Percentiles rank a stretch among this genome's conserved stretches.
Conservation (phyloP, 1,140 invertebrate species). For the Drosophila truncata region DNA sequence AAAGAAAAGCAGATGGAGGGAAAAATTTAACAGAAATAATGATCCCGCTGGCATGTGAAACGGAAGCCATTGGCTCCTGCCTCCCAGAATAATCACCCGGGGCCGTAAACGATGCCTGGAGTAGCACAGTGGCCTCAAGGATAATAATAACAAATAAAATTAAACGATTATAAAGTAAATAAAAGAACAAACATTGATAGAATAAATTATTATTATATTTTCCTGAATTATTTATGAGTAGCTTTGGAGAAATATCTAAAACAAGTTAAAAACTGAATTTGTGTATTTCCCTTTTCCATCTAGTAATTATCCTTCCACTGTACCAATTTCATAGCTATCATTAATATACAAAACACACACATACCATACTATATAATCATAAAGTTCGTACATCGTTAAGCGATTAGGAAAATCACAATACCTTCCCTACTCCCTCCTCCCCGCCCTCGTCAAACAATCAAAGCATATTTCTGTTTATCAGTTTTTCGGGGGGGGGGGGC, state of each 20-base stretch:
- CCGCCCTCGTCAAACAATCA: constrained; percentile 9
- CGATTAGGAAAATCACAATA: constrained; percentile 28
- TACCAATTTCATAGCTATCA: constrained; percentile 16
- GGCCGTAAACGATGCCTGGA: constrained; percentile 12
- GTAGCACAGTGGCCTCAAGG: constrained; percentile 11
- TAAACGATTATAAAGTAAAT: not conserved
- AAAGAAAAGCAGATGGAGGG: constrained; percentile 27
- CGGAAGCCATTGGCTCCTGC: constrained; percentile 35
- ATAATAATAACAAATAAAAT: not conserved
- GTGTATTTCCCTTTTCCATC: not conserved
- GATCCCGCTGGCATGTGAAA: constrained; percentile 46
- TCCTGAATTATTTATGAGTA: no score
- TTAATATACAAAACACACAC: constrained; percentile 8
- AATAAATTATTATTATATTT: no score
- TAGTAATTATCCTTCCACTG: not conserved
- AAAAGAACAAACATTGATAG: not conserved
- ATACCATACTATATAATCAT: constrained; percentile 23
- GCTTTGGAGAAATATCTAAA: no score
- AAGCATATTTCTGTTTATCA: constrained; percentile 47
- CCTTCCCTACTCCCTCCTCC: not conserved
- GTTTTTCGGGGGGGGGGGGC: not conserved
- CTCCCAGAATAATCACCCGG: constrained; percentile 30
- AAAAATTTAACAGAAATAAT: constrained; percentile 39
- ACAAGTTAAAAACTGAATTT: no score
- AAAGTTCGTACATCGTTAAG: constrained; percentile 31